phyloP scores from a whole-genome alignment of 2,797 vertebrate genomes.

The Odontamblyopus rebecca region DNA sequence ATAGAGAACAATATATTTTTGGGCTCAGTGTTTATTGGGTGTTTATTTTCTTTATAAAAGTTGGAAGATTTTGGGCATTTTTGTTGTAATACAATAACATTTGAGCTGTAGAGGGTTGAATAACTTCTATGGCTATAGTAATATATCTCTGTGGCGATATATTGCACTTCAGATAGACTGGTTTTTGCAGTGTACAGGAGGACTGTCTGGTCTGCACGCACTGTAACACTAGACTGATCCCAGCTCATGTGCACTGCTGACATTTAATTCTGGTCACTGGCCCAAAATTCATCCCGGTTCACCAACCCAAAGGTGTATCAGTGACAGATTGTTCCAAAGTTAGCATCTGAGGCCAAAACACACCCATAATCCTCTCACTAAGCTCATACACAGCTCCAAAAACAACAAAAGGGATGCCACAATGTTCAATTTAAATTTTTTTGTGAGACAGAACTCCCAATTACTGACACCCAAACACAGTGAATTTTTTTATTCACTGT shows the following conservation, averaged over 20 bases:
- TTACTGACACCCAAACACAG: too few species aligned
- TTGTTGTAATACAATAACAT: too few species aligned
- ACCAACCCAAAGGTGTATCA: constrained; percentile 57
- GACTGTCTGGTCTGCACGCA: constrained; percentile 13
- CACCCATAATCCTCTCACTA: constrained; percentile 69
- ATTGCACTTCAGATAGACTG: too few species aligned
- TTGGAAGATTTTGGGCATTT: too few species aligned
- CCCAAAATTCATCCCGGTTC: constrained; percentile 55
- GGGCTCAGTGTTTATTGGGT: too few species aligned
- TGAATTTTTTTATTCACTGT: not conserved
- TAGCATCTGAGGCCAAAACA: constrained; percentile 61
- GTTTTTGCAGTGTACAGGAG: constrained; percentile 12
- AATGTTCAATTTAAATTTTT: not conserved
- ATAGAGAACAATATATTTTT: too few species aligned
- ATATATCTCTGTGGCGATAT: too few species aligned
- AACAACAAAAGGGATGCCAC: not conserved
- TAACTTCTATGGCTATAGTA: too few species aligned
- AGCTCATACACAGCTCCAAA: constrained; percentile 27
- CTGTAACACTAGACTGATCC: constrained; percentile 35
- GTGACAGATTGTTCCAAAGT: constrained; percentile 64
- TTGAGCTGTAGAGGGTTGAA: too few species aligned
- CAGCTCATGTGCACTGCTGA: constrained; percentile 34
- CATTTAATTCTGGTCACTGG: constrained; percentile 50
- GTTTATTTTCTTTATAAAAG: too few species aligned
- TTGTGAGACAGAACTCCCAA: not conserved